Evolutionary conservation across 2,888 invertebrate species (phyloP).

Genomic region (Magallana nippona): DNA sequence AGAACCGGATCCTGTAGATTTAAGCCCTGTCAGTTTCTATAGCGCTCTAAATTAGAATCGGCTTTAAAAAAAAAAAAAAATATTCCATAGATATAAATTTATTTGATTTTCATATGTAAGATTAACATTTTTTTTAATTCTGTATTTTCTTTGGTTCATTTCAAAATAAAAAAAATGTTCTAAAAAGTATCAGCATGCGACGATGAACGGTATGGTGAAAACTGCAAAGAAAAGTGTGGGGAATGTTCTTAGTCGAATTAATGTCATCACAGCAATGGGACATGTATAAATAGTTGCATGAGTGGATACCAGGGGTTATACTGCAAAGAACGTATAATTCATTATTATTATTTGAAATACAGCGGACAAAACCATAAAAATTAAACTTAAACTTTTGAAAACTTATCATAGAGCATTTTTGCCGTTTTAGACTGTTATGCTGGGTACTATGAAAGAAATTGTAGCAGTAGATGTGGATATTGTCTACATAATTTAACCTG

Average conservation of each 20-base stretch:
- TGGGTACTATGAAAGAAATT: background rate
- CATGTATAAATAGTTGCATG: background rate
- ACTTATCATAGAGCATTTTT: too few species aligned
- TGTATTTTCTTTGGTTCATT: too few species aligned
- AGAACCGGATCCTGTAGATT: too few species aligned
- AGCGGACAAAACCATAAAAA: background rate
- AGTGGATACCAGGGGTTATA: background rate
- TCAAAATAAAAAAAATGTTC: too few species aligned
- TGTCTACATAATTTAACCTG: background rate
- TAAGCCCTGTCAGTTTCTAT: too few species aligned
- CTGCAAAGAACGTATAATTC: background rate
- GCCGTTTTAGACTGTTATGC: background rate
- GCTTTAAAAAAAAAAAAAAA: too few species aligned
- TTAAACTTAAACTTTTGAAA: too few species aligned
- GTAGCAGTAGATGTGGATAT: background rate
- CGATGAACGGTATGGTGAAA: background rate
- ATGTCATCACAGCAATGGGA: conserved; percentile 11
- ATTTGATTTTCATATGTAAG: too few species aligned
- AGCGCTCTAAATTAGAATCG: too few species aligned
- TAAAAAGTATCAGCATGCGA: background rate
- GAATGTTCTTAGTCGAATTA: conserved; percentile 1
- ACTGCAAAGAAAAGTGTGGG: conserved; percentile 6
- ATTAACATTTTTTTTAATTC: too few species aligned
- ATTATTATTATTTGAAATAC: background rate
- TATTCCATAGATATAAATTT: too few species aligned